These are phyloP conservation scores for Conistra vaccinii DNA, from an alignment of 2,888 invertebrate genomes.

Conservation along the genomic window DNA sequence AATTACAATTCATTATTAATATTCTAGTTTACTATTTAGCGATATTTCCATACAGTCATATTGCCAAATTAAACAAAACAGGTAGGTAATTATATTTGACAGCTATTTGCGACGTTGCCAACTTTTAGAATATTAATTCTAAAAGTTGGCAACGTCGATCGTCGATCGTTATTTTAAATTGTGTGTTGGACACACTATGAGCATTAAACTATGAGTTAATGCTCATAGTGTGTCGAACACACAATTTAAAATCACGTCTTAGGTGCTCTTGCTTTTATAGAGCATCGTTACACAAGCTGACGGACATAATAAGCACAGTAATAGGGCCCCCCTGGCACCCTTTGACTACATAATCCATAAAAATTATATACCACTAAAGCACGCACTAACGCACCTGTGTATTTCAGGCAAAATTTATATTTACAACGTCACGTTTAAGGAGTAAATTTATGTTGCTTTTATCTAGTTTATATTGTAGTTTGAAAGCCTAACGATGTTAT, in stretches of 20 bases:
- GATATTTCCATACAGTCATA: too few relatives aligned
- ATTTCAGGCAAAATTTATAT: constrained; percentile 35
- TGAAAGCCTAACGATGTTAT: constrained; percentile 48
- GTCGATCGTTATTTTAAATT: too few relatives aligned
- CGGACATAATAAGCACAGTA: background rate
- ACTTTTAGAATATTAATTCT: too few relatives aligned
- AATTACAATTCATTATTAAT: too few relatives aligned
- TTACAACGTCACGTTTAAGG: constrained; percentile 28
- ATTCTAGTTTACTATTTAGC: too few relatives aligned
- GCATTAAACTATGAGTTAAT: too few relatives aligned
- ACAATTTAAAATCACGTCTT: background rate
- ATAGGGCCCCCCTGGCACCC: too few relatives aligned
- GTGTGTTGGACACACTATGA: too few relatives aligned
- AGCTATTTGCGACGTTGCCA: too few relatives aligned
- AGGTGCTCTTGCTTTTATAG: background rate
- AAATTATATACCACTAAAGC: background rate
- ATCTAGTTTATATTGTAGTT: constrained; percentile 54
- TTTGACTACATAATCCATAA: constrained; percentile 28
- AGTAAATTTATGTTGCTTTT: constrained; percentile 47
- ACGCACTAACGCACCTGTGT: constrained; percentile 37
- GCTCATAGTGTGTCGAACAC: background rate
- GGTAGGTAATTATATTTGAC: too few relatives aligned
- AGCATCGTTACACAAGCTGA: background rate
- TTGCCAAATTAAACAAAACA: too few relatives aligned
- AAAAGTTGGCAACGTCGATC: too few relatives aligned